Percentiles rank a stretch among this genome's conserved stretches.
Evolutionary conservation across 2,888 invertebrate species (phyloP).

Genomic region (Thera obeliscata): DNA sequence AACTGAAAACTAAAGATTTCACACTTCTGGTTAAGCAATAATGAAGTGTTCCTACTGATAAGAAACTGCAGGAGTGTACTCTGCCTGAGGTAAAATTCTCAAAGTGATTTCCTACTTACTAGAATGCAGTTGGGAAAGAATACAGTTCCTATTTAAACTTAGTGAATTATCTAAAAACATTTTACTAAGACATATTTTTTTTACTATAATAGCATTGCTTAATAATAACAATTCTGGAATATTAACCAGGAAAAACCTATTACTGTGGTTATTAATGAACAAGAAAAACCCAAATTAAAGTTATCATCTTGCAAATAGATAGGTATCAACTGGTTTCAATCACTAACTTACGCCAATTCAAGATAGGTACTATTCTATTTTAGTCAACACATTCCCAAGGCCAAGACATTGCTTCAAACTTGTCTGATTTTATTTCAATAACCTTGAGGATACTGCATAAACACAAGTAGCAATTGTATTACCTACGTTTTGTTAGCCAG

Average conservation of each 20-base stretch:
- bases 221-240: too few species aligned
- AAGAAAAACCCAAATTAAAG: background rate
- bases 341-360: slow-evolving; percentile 15
- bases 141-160: too few species aligned
- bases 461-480: background rate
- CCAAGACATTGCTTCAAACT: slow-evolving; percentile 17
- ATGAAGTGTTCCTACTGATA: too few species aligned
- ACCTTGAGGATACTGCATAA: slow-evolving; percentile 17
- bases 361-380: slow-evolving; percentile 18
- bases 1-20: too few species aligned
- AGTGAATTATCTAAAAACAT: too few species aligned
- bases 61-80: too few species aligned
- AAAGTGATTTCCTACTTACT: too few species aligned
- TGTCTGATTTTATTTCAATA: slow-evolving; percentile 16
- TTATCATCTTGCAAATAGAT: slow-evolving; percentile 7
- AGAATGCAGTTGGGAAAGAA: too few species aligned
- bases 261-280: background rate
- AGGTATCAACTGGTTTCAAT: slow-evolving; percentile 7
- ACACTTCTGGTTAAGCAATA: too few species aligned
- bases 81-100: too few species aligned
- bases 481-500: background rate
- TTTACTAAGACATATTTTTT: too few species aligned
- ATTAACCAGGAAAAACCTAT: background rate
- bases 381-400: slow-evolving; percentile 20
- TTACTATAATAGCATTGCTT: too few species aligned